Conservation (phyloP, 2,113 vertebrate genomes). For the Gorilla gorilla region DNA sequence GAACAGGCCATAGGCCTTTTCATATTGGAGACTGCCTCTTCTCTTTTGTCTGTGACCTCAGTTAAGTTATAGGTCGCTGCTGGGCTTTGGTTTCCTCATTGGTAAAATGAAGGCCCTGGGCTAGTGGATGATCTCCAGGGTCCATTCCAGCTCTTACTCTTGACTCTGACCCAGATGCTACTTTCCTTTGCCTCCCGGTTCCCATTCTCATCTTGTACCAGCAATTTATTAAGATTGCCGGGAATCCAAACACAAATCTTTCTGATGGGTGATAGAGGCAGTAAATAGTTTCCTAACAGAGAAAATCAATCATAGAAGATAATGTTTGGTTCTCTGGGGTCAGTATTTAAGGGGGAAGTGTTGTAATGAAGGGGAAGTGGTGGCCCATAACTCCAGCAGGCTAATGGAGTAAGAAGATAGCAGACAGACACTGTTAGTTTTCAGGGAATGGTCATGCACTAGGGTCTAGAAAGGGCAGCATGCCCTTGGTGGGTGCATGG, state of each 20-base stretch:
- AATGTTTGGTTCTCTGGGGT: neutral
- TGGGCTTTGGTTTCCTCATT: neutral
- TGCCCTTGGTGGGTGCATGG: too few species aligned
- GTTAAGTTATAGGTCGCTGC: neutral
- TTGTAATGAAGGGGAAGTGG: neutral
- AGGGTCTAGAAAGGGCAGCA: neutral
- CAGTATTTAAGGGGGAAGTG: neutral
- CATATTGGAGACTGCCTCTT: neutral
- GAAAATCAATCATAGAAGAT: neutral
- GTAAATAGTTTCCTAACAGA: neutral
- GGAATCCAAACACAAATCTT: neutral
- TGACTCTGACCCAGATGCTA: neutral
- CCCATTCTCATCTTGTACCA: neutral
- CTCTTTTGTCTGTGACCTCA: neutral
- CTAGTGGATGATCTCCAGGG: neutral
- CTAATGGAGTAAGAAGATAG: neutral
- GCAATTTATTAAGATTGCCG: neutral
- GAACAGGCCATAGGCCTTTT: neutral
- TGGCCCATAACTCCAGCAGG: neutral
- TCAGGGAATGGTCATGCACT: neutral
- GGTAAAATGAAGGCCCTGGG: neutral
- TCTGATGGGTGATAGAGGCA: neutral
- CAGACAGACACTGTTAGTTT: neutral
- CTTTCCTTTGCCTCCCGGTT: neutral
- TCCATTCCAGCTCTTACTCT: neutral